Base-by-base conservation (phyloP, 2,113 vertebrate genomes). In the Brachypodius melanocephalos region DNA sequence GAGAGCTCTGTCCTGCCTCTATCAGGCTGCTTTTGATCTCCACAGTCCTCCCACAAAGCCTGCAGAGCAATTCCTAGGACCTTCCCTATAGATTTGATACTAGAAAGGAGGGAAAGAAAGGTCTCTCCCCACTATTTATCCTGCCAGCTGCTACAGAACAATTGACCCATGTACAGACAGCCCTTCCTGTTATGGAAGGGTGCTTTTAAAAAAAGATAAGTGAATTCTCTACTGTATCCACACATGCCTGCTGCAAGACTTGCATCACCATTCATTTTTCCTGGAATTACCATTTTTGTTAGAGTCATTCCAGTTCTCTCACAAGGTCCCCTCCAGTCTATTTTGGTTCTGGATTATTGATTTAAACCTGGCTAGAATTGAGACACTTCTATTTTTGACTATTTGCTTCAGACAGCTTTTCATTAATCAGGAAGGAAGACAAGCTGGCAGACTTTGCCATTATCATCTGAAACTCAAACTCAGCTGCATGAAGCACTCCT, bases 331-430 rank as follows among this genome's bases (percentile, higher is more conserved):
- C 61, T 88, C 51, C 32, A 51, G n/a, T 42, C 79, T 96, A 40
- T 88, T 96, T 92, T 86, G 22, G 38, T 73, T 62, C 68, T 48
- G 24, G 75, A 80, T 85, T 87, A 93, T 83, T 88, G 91, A 96
- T 90, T 93, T 84, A 67, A 91, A 97, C 43, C 75, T 86, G 72
- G 43, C 82, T 88, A 24, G 67, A 93, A 84, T 12, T 49, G 52
- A 83, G 55, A 51, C 67, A 77, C 54, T 55, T 59, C 91, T 93
- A 92, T 83, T 97, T 91, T 29, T 67, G 75, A 45, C 75, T 86
- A 6, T 88, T 93, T 93, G 76, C 83, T 91, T 77, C 90, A 89
- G 88, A 88, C n/a, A 80, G 68, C 13, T 66, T 86, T 90, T 78
- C 57, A 67, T 74, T 42, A 51, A 88, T 55, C 67, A 72, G 54